These are phyloP conservation scores for Carterocephalus palaemon DNA, from an alignment of 2,888 invertebrate species.

Conservation along the genomic window DNA sequence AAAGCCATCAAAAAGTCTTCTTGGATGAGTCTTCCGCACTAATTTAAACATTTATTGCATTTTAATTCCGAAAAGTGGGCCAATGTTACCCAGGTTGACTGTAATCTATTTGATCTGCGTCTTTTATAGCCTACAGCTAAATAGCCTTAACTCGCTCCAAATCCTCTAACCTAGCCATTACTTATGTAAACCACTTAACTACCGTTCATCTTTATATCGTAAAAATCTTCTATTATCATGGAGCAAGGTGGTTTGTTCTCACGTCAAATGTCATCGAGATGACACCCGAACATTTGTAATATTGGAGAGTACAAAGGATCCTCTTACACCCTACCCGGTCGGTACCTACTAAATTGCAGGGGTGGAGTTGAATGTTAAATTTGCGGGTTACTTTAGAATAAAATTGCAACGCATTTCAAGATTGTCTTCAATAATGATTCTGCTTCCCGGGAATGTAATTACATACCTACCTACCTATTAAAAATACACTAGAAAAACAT, in stretches of 20 bases:
- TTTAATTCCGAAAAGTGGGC: too few relatives aligned
- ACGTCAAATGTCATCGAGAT: conserved; percentile 65
- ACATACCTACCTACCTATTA: background rate
- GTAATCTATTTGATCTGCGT: too few relatives aligned
- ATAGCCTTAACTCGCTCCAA: too few relatives aligned
- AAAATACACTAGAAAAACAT: background rate
- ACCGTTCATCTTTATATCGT: conserved; percentile 4
- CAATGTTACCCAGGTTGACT: too few relatives aligned
- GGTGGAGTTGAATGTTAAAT: conserved; percentile 36
- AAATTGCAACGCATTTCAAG: conserved; percentile 22
- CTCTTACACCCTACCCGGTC: conserved; percentile 51
- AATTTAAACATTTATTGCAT: too few relatives aligned
- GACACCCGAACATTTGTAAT: conserved; percentile 74
- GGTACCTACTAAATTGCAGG: conserved; percentile 46
- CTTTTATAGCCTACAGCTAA: too few relatives aligned
- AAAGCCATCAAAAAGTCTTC: too few relatives aligned
- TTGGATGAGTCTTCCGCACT: too few relatives aligned
- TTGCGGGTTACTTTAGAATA: conserved; percentile 5
- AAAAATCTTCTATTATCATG: conserved; percentile 17
- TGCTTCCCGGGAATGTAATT: background rate
- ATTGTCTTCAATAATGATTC: conserved; percentile 9
- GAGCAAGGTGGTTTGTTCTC: conserved; percentile 61
- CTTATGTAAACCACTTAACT: conserved; percentile 14
- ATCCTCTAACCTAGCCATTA: conserved; percentile 8
- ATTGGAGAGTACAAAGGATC: conserved; percentile 61